Conservation (phyloP, 2,888 invertebrate species). For the Netelia virgata region DNA sequence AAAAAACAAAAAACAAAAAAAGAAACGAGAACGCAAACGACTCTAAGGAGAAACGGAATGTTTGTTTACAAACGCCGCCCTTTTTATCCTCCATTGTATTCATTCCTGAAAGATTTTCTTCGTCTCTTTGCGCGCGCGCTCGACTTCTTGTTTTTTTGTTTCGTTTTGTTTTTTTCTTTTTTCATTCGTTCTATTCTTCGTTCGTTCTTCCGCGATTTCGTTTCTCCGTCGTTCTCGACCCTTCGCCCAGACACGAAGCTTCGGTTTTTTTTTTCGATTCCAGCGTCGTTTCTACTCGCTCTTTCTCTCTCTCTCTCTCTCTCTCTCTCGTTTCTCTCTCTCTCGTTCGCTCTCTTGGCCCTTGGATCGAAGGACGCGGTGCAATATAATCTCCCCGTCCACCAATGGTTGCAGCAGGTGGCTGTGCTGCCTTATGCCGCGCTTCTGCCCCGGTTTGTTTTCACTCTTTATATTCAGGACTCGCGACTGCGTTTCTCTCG, state of each 20-base stretch:
- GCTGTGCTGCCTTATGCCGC: conserved; percentile 39
- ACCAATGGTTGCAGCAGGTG: conserved; percentile 65
- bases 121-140: conserved; percentile 10
- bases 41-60: not conserved
- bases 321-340: conserved; percentile 26
- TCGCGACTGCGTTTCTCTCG: conserved; percentile 13
- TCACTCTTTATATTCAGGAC: conserved; percentile 61
- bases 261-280: conserved; percentile 56
- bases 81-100: not conserved
- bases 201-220: conserved; percentile 38
- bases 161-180: too few species aligned
- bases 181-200: conserved; percentile 43
- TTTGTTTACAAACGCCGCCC: conserved; percentile 15
- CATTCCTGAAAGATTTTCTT: conserved; percentile 23
- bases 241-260: conserved; percentile 39
- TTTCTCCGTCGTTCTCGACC: conserved; percentile 35
- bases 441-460: conserved; percentile 55
- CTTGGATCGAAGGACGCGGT: conserved; percentile 61
- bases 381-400: conserved; percentile 62
- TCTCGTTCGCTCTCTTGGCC: conserved; percentile 24
- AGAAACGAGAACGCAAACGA: not conserved
- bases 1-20: not conserved
- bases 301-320: conserved; percentile 40
- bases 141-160: too few species aligned
- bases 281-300: not conserved